Conservation (phyloP, 2,888 invertebrate genomes). For the Ochropleura leucogaster region DNA sequence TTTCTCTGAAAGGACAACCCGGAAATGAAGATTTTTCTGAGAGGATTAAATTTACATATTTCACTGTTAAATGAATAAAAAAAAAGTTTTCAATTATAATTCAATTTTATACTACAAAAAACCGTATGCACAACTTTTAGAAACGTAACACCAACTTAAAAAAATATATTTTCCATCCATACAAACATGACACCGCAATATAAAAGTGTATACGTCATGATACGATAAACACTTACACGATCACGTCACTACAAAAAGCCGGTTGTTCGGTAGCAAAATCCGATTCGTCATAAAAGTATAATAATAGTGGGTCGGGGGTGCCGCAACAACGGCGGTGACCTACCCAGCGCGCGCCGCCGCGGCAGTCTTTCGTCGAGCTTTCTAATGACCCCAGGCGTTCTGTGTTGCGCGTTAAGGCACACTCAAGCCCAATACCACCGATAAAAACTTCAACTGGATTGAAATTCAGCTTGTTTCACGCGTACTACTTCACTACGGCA, state of each 20-base stretch:
- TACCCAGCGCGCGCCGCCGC: conserved; percentile 88
- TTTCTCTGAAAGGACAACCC: neutral
- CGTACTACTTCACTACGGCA: conserved; percentile 74
- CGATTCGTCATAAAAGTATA: conserved; percentile 91
- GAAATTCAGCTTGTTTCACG: conserved; percentile 79
- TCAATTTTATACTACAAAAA: neutral
- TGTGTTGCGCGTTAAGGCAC: conserved; percentile 82
- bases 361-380: conserved; percentile 89
- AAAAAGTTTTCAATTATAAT: neutral
- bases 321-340: conserved; percentile 89
- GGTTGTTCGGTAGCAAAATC: conserved; percentile 85
- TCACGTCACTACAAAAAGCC: conserved; percentile 80
- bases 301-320: conserved; percentile 89
- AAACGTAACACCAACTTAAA: conserved; percentile 24
- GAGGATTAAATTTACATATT: rapidly evolving
- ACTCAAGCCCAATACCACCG: conserved; percentile 75
- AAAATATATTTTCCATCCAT: conserved; percentile 28
- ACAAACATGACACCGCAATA: conserved; percentile 46
- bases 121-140: neutral
- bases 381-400: conserved; percentile 90
- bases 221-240: conserved; percentile 74
- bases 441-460: conserved; percentile 80
- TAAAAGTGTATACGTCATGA: conserved; percentile 60
- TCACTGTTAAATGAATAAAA: rapidly evolving
- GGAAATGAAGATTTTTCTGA: neutral